These are phyloP conservation scores for Dermolepida albohirtum DNA, from an alignment of 2,888 invertebrate genomes.

Conservation along the genomic window DNA sequence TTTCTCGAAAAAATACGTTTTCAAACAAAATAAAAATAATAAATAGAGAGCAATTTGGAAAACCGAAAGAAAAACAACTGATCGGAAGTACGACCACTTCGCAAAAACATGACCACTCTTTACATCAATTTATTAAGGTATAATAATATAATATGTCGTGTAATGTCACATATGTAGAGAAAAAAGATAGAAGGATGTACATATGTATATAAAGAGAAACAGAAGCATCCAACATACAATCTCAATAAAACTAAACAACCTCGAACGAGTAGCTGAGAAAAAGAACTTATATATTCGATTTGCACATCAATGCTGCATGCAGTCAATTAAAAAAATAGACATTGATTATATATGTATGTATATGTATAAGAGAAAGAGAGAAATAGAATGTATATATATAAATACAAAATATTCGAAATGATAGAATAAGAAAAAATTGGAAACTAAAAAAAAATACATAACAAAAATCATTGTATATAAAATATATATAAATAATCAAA, in stretches of 20 bases:
- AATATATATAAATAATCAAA: conserved; percentile 50
- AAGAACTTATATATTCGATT: conserved; percentile 40
- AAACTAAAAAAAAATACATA: conserved; percentile 46
- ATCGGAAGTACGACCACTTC: too few relatives aligned
- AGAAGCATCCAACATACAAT: conserved; percentile 64
- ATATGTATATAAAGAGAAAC: conserved; percentile 55
- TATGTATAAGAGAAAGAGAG: conserved; percentile 9
- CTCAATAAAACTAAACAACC: conserved; percentile 46
- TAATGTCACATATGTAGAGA: conserved; percentile 41
- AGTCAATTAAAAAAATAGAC: conserved; percentile 52
- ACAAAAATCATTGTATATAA: conserved; percentile 47
- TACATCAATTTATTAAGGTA: too few relatives aligned
- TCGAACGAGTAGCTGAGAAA: conserved; percentile 46
- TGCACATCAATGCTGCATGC: conserved; percentile 59
- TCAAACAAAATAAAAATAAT: not conserved
- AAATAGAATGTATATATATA: conserved; percentile 42
- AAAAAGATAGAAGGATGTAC: conserved; percentile 41
- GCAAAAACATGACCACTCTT: too few relatives aligned
- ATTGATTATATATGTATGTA: conserved; percentile 47
- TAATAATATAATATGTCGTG: conserved; percentile 19
- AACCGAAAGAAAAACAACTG: conserved; percentile 2
- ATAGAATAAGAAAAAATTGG: conserved; percentile 2
- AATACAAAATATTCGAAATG: conserved; percentile 35
- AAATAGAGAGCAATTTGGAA: conserved; percentile 7
- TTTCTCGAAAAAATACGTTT: not conserved